Base-by-base conservation (phyloP, 2,888 invertebrate genomes). In the Leistus spinibarbis region DNA sequence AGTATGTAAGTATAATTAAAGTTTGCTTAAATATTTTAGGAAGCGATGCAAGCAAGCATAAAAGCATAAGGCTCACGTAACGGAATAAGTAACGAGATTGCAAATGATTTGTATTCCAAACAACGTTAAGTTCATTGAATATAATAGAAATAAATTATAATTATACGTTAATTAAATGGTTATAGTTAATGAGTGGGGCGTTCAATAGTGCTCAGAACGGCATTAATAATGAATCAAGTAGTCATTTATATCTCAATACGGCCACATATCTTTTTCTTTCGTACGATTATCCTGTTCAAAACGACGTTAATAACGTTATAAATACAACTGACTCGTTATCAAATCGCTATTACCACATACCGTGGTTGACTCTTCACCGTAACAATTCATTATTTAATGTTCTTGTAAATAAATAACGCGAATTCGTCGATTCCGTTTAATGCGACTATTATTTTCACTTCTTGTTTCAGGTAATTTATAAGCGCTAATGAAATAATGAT, bases 231-330 rank as follows among this genome's bases (percentile, higher is more conserved):
- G 67, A 60, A 73, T 67, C 60, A 60, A 66, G 57, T 67, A 62
- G 56, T 60, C 73, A 73, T 67, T 73, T 53, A 73, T 73, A 66
- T 73, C 73, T 73, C 73, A 72, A 72, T 72, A 72, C 54, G 22
- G 40, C 40, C 13, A 10, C 40, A 40, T n/a, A n/a, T 40, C 40
- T 40, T 40, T 40, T 40, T 40, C 40, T 13, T 10, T 40, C 40
- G 13, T 40, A 40, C 40, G 40, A 40, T 40, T 40, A 40, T 7
- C 40, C 40, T 40, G 40, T 40, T 40, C 40, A 40, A 40, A 40
- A 40, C 40, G 40, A 40, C 40, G 40, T 40, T 40, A 40, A 40
- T 40, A 40, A 40, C 40, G 40, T 40, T 40, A 40, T 40, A 40
- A 40, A 40, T 40, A 40, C 40, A 10, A 40, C 7, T 40, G 40